Conservation (phyloP, 2,113 vertebrate species). For the Gallinago paraguaiae region DNA sequence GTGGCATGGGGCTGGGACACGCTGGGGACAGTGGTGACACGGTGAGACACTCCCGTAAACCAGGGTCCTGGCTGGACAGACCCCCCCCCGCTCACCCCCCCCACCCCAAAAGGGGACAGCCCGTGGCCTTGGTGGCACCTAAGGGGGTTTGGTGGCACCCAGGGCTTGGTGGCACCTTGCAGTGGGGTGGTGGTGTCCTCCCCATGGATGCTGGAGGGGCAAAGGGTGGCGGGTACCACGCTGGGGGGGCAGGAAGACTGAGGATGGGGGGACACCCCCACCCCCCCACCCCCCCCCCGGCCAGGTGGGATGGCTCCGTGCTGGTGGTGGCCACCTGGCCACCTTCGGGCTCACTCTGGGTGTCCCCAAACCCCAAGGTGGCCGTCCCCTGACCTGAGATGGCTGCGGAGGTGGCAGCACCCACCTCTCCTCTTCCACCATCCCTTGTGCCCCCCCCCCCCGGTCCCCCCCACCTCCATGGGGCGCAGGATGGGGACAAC, state of each 20-base stretch:
- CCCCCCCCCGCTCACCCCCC: not conserved
- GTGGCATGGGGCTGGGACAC: not conserved
- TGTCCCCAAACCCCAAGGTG: not conserved
- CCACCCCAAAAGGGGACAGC: not conserved
- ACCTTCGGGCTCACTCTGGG: not conserved
- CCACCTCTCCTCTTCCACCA: not conserved
- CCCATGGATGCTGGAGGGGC: fast-evolving
- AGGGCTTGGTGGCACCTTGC: not conserved
- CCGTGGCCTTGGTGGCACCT: not conserved
- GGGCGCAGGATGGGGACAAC: not conserved
- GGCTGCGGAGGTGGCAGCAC: not conserved
- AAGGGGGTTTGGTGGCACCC: not conserved
- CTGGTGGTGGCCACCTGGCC: not conserved
- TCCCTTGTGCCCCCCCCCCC: not conserved
- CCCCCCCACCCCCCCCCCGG: too few species aligned
- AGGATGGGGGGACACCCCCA: not conserved
- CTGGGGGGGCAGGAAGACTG: slow-evolving; percentile 38
- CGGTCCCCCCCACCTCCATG: fast-evolving
- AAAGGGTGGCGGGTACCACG: not conserved
- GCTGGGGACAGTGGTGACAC: not conserved
- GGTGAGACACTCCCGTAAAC: not conserved
- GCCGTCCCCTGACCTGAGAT: not conserved
- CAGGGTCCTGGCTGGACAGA: not conserved
- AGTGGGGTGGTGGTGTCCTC: not conserved
- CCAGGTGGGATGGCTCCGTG: not conserved